Conservation (phyloP, 2,797 vertebrate genomes). For the Merluccius polli region DNA sequence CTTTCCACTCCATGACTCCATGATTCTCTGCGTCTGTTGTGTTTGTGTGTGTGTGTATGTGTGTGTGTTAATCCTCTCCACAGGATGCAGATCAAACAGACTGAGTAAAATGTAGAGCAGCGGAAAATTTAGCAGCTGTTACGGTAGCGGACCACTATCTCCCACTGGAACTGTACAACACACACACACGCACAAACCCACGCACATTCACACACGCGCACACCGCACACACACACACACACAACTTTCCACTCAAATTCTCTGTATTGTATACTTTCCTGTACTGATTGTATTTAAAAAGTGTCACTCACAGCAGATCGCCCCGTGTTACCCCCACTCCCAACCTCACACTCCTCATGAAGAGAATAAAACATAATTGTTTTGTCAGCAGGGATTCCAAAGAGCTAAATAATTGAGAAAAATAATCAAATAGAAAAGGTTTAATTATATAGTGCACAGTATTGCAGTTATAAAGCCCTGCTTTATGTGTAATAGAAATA, state of each 20-base stretch:
- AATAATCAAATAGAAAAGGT: neutral
- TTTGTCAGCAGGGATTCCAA: neutral
- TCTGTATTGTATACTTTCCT: neutral
- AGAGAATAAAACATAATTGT: neutral
- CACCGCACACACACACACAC: slow-evolving; percentile 7
- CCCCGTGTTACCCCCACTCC: neutral
- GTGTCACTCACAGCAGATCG: too few relatives aligned
- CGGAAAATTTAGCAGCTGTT: slow-evolving; percentile 78
- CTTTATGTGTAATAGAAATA: neutral
- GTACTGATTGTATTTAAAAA: too few relatives aligned
- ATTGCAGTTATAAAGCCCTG: neutral
- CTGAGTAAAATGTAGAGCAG: slow-evolving; percentile 74
- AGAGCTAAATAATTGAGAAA: neutral
- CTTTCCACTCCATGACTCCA: slow-evolving; percentile 58
- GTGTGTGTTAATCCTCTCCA: slow-evolving; percentile 57
- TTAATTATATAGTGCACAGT: neutral
- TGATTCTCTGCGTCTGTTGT: slow-evolving; percentile 6
- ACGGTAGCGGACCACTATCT: slow-evolving; percentile 68
- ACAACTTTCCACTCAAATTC: neutral
- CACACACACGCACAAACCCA: slow-evolving; percentile 9
- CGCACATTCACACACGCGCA: slow-evolving; percentile 14
- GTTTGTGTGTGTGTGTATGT: slow-evolving; percentile 31
- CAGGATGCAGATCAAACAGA: slow-evolving; percentile 78
- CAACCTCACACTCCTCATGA: neutral
- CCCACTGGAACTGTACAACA: slow-evolving; percentile 7